These are phyloP conservation scores for Acinonyx jubatus DNA, from an alignment of 2,113 vertebrate species.

Conservation along the genomic window DNA sequence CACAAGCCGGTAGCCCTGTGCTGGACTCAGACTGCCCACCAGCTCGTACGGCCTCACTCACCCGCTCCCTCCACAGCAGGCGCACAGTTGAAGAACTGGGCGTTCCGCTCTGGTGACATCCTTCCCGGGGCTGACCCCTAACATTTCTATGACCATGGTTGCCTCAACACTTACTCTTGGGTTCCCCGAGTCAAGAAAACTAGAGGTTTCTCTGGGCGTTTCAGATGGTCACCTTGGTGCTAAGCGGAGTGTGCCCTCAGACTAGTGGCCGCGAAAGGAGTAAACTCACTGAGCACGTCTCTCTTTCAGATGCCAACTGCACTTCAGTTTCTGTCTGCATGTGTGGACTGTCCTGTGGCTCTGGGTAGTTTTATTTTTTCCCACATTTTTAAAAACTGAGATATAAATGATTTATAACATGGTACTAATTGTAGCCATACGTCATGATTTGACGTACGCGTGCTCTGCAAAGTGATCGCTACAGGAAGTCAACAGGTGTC, in stretches of 20 bases:
- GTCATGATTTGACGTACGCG: background rate
- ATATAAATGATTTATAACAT: background rate
- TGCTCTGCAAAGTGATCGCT: background rate
- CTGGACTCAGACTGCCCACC: no score
- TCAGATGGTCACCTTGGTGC: background rate
- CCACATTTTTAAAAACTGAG: background rate
- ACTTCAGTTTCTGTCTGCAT: background rate
- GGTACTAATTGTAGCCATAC: background rate
- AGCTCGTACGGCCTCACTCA: fast-evolving
- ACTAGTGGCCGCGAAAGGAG: background rate
- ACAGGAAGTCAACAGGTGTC: background rate
- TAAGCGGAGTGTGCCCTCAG: background rate
- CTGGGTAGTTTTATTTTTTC: background rate
- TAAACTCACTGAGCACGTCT: background rate
- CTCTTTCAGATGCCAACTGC: background rate
- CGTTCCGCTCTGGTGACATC: fast-evolving
- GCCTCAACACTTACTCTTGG: background rate
- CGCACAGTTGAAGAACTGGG: background rate
- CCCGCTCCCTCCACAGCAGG: background rate
- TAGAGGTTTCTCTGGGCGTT: background rate
- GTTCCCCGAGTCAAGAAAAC: background rate
- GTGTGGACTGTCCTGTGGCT: background rate
- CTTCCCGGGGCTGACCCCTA: background rate
- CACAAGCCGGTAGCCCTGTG: background rate
- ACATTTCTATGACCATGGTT: background rate